phyloP scores from a whole-genome alignment of 2,888 invertebrate genomes.

The Lepeophtheirus nordmannii region DNA sequence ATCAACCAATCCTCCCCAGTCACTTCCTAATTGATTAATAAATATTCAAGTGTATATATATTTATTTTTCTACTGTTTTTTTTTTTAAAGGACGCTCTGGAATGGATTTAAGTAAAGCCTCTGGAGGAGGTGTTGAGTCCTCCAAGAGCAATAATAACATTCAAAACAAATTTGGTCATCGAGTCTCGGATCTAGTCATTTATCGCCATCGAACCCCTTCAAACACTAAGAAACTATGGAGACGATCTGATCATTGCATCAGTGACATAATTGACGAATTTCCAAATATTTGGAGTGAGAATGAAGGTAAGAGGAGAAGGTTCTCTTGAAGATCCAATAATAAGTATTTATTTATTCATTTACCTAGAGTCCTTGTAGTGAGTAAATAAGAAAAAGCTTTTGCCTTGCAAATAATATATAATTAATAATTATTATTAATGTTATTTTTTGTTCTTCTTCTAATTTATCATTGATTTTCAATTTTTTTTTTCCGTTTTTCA shows the following conservation, averaged over 20 bases:
- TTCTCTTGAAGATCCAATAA: too few species aligned
- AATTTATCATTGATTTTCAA: too few species aligned
- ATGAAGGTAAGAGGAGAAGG: not conserved
- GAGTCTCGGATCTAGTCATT: slow-evolving; percentile 4
- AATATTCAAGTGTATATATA: too few species aligned
- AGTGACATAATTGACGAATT: not conserved
- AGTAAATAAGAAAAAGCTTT: too few species aligned
- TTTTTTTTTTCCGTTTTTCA: too few species aligned
- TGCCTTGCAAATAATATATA: too few species aligned
- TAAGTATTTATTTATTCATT: too few species aligned
- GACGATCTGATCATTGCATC: not conserved
- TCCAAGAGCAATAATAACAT: not conserved
- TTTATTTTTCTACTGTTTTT: not conserved
- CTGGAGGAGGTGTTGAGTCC: not conserved
- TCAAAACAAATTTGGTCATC: not conserved
- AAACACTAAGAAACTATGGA: not conserved
- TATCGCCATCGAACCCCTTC: slow-evolving; percentile 1
- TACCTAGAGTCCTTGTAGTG: too few species aligned
- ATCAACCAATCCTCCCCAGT: too few species aligned
- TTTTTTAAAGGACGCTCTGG: not conserved
- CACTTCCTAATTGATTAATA: too few species aligned
- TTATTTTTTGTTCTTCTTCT: too few species aligned
- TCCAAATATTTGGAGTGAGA: not conserved
- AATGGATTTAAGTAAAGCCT: not conserved
- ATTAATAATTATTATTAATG: too few species aligned